These are phyloP conservation scores for Cochlearius cochlearius DNA, from an alignment of 2,113 vertebrate genomes.

Conservation along the genomic window DNA sequence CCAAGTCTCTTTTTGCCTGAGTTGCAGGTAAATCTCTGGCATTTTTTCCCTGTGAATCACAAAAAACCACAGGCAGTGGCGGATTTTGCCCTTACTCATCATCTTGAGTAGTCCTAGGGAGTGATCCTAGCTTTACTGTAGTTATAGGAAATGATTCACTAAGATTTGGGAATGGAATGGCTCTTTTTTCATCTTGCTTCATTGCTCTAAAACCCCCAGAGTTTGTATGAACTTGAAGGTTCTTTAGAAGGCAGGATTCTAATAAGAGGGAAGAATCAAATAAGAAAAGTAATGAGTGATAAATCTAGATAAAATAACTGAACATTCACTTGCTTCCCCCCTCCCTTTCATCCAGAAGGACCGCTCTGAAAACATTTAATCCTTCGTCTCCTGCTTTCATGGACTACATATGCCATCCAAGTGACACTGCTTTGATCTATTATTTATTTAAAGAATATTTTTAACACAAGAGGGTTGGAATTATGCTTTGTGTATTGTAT, in stretches of 20 bases:
- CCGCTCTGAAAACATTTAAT: neutral
- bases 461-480: slow-evolving; percentile 41
- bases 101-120: neutral
- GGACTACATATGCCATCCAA: neutral
- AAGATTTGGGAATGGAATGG: neutral
- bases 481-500: slow-evolving; percentile 64
- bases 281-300: neutral
- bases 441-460: slow-evolving; percentile 63
- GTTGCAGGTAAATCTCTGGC: neutral
- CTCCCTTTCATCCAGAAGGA: neutral
- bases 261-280: neutral
- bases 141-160: neutral
- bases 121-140: neutral
- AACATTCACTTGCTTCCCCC: neutral
- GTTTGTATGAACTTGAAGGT: neutral
- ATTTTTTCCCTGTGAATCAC: neutral
- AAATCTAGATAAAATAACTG: neutral
- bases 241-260: neutral
- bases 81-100: neutral
- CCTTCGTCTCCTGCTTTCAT: neutral
- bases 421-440: slow-evolving; percentile 61
- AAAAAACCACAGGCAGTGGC: neutral
- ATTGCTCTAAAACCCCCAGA: neutral
- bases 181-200: neutral
- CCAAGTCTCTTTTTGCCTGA: neutral